phyloP scores from a whole-genome alignment of 2,113 vertebrate species.

The Callocephalon fimbriatum region DNA sequence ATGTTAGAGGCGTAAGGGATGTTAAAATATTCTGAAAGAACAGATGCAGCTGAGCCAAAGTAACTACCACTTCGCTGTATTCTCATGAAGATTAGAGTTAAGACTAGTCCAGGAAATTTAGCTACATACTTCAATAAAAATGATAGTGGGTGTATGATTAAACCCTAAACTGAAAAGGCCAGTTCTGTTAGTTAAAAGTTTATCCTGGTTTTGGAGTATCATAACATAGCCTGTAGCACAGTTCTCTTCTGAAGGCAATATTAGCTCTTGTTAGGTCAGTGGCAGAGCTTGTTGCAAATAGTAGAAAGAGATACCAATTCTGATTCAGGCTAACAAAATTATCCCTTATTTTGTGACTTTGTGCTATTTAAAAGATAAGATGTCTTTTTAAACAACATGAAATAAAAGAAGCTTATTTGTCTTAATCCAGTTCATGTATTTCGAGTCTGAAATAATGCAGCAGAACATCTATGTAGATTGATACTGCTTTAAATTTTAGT shows the following conservation, averaged over 20 bases:
- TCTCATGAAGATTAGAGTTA: not conserved
- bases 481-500: not conserved
- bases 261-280: not conserved
- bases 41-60: not conserved
- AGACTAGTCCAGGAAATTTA: not conserved
- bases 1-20: not conserved
- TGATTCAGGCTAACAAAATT: not conserved
- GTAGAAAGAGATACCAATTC: not conserved
- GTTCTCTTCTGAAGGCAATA: not conserved
- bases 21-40: not conserved
- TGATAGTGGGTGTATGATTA: not conserved
- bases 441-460: not conserved
- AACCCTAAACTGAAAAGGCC: not conserved
- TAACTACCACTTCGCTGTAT: not conserved
- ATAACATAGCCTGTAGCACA: not conserved
- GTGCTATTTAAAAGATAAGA: not conserved
- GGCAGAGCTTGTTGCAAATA: not conserved
- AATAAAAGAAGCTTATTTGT: not conserved
- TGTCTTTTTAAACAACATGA: not conserved
- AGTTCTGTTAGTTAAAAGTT: not conserved
- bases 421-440: not conserved
- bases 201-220: not conserved
- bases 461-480: not conserved
- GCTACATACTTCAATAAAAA: fast-evolving
- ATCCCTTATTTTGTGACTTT: not conserved